Percentiles rank a stretch among this genome's conserved stretches.
These are phyloP conservation scores for Sebastes schlegelii DNA, from an alignment of 2,113 vertebrate species.

Conservation along the genomic window DNA sequence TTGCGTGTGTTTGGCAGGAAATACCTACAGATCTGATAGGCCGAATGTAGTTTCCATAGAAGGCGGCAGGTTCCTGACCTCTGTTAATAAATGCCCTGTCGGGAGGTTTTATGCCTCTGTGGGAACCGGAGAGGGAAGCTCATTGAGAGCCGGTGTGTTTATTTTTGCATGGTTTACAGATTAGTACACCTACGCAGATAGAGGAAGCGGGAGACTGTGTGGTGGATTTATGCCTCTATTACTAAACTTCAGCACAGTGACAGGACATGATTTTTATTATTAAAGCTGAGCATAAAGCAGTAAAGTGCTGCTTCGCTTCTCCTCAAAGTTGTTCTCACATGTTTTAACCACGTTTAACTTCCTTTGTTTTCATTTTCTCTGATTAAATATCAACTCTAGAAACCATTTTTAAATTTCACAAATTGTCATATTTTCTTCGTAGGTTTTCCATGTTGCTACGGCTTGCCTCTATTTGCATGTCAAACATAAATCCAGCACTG, in stretches of 20 bases:
- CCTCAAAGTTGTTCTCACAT: background rate
- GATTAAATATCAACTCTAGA: background rate
- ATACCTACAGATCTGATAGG: conserved; percentile 83
- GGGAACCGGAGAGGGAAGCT: conserved; percentile 57
- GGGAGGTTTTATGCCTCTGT: conserved; percentile 55
- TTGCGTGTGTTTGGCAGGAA: conserved; percentile 81
- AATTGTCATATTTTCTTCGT: background rate
- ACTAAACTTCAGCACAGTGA: background rate
- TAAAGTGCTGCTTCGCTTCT: background rate
- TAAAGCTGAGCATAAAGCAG: background rate
- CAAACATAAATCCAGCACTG: background rate
- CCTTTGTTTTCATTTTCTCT: background rate
- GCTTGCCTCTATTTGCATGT: background rate
- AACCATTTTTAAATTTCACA: background rate
- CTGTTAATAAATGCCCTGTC: conserved; percentile 75
- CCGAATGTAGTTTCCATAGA: conserved; percentile 60
- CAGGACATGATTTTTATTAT: background rate
- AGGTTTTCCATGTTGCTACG: too few species aligned
- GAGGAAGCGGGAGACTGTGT: background rate
- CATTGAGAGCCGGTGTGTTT: conserved; percentile 26
- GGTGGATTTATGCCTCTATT: background rate
- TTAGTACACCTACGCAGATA: background rate
- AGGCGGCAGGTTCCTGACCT: conserved; percentile 69
- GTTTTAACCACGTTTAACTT: background rate
- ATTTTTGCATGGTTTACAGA: conserved; percentile 23